Evolutionary conservation across 2,113 vertebrate genomes (phyloP).

Genomic region (Psittacula cyanocephala): DNA sequence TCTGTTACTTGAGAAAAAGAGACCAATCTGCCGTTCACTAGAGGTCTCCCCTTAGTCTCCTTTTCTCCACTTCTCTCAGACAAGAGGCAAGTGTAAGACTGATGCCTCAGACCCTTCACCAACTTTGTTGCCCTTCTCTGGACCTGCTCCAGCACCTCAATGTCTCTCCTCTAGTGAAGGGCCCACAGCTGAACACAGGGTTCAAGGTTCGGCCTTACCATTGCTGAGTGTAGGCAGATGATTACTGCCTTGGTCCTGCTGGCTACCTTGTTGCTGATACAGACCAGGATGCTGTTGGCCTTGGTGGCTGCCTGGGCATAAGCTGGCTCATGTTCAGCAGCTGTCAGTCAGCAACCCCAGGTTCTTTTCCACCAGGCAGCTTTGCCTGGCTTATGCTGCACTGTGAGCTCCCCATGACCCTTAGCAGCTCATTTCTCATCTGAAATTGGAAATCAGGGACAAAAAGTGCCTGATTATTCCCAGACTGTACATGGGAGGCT

Average conservation of each 20-base stretch:
- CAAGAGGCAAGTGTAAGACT: not conserved
- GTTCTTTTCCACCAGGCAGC: not conserved
- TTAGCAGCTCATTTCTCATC: not conserved
- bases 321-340: fast-evolving
- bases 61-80: not conserved
- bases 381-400: not conserved
- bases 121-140: not conserved
- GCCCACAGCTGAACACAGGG: not conserved
- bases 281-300: not conserved
- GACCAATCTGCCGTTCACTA: not conserved
- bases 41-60: not conserved
- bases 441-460: not conserved
- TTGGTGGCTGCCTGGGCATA: not conserved
- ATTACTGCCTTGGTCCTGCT: not conserved
- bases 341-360: fast-evolving
- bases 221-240: too few species aligned
- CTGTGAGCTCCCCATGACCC: not conserved
- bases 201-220: fast-evolving
- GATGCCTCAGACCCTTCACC: not conserved
- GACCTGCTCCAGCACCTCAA: fast-evolving
- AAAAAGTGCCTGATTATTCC: not conserved
- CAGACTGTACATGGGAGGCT: not conserved
- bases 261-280: not conserved
- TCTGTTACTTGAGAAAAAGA: not conserved
- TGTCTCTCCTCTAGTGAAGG: not conserved